Percentiles rank a stretch among this genome's conserved stretches.
These are phyloP conservation scores for Phoeniculus purpureus DNA, from an alignment of 2,797 vertebrate species.

Conservation along the genomic window DNA sequence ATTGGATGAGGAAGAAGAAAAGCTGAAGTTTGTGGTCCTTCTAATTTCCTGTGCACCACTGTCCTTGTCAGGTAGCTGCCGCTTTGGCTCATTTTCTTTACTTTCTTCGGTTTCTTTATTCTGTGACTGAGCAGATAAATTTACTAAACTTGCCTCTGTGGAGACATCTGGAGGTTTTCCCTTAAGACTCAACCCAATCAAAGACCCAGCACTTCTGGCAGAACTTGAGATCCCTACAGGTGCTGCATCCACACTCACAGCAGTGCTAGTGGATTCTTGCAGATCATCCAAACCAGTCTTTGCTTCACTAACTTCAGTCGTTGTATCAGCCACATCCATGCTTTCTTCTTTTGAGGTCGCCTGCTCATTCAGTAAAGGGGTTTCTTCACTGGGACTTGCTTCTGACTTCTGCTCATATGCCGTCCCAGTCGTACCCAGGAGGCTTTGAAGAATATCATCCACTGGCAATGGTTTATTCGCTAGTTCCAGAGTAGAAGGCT, in stretches of 20 bases:
- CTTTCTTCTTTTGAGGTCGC: slow-evolving; percentile 59
- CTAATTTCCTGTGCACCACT: slow-evolving; percentile 61
- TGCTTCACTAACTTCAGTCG: slow-evolving; percentile 71
- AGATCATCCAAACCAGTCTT: slow-evolving; percentile 50
- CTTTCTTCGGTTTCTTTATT: slow-evolving; percentile 78
- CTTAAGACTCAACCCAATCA: slow-evolving; percentile 84
- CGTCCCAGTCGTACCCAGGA: slow-evolving; percentile 75
- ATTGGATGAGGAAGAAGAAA: slow-evolving; percentile 63
- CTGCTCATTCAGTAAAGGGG: slow-evolving; percentile 75
- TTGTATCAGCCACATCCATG: slow-evolving; percentile 65
- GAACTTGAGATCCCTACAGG: slow-evolving; percentile 68
- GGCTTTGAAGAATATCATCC: slow-evolving; percentile 83
- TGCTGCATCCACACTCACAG: slow-evolving; percentile 32
- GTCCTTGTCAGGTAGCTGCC: slow-evolving; percentile 71
- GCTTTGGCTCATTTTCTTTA: slow-evolving; percentile 72
- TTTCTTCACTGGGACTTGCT: slow-evolving; percentile 66
- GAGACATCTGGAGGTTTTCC: slow-evolving; percentile 96
- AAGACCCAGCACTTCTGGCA: slow-evolving; percentile 71
- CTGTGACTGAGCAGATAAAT: slow-evolving; percentile 81
- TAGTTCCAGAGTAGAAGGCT: slow-evolving; percentile 86
- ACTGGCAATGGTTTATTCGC: slow-evolving; percentile 80
- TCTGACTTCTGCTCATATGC: slow-evolving; percentile 71
- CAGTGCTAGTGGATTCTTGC: slow-evolving; percentile 56
- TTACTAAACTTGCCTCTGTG: slow-evolving; percentile 91
- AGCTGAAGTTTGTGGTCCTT: slow-evolving; percentile 44